Conservation (phyloP, 2,888 invertebrate species). For the Chydorus sphaericus region DNA sequence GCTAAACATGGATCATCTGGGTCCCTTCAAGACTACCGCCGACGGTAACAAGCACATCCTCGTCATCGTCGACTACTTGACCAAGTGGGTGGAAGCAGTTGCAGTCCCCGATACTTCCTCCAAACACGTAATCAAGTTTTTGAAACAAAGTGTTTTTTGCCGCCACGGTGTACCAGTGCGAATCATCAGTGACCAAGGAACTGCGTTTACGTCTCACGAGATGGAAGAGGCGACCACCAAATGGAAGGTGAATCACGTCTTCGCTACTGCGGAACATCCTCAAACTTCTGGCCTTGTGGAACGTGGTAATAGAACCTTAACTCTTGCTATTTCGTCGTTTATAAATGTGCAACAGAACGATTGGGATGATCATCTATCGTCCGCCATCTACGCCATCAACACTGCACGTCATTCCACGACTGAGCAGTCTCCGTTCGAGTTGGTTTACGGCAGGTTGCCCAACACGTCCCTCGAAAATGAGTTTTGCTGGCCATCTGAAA, state of each 20-base stretch:
- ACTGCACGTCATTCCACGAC: slow-evolving; percentile 2
- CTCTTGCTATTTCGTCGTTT: not conserved
- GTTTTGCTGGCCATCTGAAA: not conserved
- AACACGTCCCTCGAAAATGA: not conserved
- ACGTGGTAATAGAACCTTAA: slow-evolving; percentile 11
- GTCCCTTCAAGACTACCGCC: not conserved
- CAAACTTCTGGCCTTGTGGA: slow-evolving; percentile 11
- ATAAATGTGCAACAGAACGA: slow-evolving; percentile 7
- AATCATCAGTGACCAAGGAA: slow-evolving; percentile 8
- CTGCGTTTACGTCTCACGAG: not conserved
- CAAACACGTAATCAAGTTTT: not conserved
- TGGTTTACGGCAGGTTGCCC: slow-evolving; percentile 8
- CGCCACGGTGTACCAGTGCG: not conserved
- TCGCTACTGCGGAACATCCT: slow-evolving; percentile 10
- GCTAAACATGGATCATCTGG: slow-evolving; percentile 2
- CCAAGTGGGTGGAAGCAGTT: slow-evolving; percentile 7
- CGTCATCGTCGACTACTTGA: slow-evolving; percentile 6
- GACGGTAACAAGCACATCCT: slow-evolving; percentile 3
- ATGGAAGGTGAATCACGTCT: not conserved
- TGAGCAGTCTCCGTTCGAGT: not conserved
- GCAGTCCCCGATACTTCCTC: not conserved
- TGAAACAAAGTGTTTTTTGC: not conserved
- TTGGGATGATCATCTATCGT: slow-evolving; percentile 10
- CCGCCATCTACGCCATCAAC: not conserved
- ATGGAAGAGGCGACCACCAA: not conserved